Percentiles rank a stretch among this genome's conserved stretches.
Evolutionary conservation across 2,888 invertebrate genomes (phyloP).

Genomic region (Fragum fragum): DNA sequence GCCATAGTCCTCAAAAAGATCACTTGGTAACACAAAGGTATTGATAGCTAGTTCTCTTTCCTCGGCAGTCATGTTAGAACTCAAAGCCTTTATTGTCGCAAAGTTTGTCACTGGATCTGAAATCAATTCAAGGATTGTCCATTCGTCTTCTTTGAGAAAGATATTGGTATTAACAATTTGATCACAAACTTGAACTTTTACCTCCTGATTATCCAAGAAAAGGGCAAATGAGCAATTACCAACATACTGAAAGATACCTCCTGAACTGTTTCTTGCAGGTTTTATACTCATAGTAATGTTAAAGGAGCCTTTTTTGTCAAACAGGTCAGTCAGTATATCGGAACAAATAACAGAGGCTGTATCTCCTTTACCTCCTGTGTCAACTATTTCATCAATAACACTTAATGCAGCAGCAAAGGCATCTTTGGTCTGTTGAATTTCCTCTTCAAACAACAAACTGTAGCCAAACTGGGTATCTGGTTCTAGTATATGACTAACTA

Average conservation of each 20-base stretch:
- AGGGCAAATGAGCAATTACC: constrained; percentile 40
- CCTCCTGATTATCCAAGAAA: constrained; percentile 36
- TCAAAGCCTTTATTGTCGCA: background rate
- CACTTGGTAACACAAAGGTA: constrained; percentile 11
- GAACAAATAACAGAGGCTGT: constrained; percentile 32
- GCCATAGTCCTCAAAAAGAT: constrained; percentile 65
- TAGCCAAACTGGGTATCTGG: constrained; percentile 42
- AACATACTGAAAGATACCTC: constrained; percentile 52
- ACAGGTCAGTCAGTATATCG: constrained; percentile 30
- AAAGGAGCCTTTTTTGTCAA: constrained; percentile 24
- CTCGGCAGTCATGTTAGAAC: background rate
- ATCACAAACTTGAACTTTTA: constrained; percentile 41
- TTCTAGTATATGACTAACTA: constrained; percentile 27
- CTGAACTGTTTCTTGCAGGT: constrained; percentile 39
- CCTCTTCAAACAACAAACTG: constrained; percentile 31
- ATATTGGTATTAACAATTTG: constrained; percentile 43
- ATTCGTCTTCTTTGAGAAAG: constrained; percentile 34
- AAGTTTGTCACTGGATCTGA: constrained; percentile 47
- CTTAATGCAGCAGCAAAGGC: background rate
- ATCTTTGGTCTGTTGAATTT: background rate
- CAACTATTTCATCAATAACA: background rate
- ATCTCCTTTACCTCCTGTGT: constrained; percentile 34
- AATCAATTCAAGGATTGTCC: constrained; percentile 63
- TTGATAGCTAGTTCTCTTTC: background rate
- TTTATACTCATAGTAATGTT: constrained; percentile 43